phyloP scores from a whole-genome alignment of 1,140 invertebrate species.

The Drosophila elegans region DNA sequence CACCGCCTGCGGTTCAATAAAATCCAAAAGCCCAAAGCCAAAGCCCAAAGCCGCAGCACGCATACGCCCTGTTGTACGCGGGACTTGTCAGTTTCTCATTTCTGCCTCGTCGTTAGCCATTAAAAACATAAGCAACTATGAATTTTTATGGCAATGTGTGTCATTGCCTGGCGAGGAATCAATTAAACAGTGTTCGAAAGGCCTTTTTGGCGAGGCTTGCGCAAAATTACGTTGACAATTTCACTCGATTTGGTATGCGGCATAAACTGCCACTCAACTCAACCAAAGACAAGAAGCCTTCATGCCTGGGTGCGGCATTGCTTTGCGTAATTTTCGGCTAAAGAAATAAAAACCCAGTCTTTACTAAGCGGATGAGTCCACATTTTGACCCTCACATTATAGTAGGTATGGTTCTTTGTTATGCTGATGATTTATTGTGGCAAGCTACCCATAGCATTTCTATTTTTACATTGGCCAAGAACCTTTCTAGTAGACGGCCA shows the following conservation, averaged over 20 bases:
- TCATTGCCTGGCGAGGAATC: conserved; percentile 79
- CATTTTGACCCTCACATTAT: conserved; percentile 20
- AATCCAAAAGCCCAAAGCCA: conserved; percentile 37
- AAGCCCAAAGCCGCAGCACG: conserved; percentile 37
- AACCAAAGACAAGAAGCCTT: conserved; percentile 40
- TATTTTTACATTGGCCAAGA: conserved; percentile 42
- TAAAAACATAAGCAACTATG: conserved; percentile 61
- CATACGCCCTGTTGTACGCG: conserved; percentile 71
- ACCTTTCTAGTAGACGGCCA: conserved; percentile 47
- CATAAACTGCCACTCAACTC: conserved; percentile 57
- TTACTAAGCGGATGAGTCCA: conserved; percentile 16
- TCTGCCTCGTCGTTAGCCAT: conserved; percentile 23
- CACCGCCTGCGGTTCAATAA: conserved; percentile 52
- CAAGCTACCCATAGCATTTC: conserved; percentile 42
- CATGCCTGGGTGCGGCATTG: conserved; percentile 44
- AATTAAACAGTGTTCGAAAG: conserved; percentile 61
- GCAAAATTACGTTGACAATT: conserved; percentile 82
- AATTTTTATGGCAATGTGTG: conserved; percentile 77
- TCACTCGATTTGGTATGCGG: conserved; percentile 73
- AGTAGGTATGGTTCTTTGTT: conserved; percentile 52
- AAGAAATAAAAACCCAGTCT: conserved; percentile 23
- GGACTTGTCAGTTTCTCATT: conserved; percentile 43
- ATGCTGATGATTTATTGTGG: conserved; percentile 60
- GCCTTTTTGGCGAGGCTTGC: conserved; percentile 57
- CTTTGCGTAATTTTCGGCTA: conserved; percentile 57